phyloP scores from a whole-genome alignment of 1,140 invertebrate species.

The Heliconius hermathena region DNA sequence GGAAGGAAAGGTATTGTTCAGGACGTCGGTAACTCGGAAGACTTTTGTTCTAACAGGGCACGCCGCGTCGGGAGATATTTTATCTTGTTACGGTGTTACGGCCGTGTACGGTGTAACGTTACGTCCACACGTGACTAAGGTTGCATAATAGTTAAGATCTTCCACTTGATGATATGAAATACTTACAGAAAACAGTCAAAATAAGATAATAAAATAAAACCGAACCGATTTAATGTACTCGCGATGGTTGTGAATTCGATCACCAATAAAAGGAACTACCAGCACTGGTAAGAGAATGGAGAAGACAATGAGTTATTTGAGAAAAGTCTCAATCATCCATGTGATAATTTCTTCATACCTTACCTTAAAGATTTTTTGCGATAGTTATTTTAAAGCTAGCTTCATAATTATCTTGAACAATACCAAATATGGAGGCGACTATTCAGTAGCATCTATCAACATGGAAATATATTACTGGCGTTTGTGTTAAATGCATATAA shows the following conservation, averaged over 20 bases:
- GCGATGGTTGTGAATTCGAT: not conserved
- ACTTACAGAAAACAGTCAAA: not conserved
- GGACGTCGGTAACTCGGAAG: slow-evolving; percentile 52
- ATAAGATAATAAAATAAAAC: not conserved
- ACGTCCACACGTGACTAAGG: slow-evolving; percentile 20
- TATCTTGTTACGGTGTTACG: slow-evolving; percentile 74
- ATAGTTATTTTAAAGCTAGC: not conserved
- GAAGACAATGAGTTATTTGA: not conserved
- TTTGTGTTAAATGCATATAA: slow-evolving; percentile 6
- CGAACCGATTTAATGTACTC: not conserved
- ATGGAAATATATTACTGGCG: not conserved
- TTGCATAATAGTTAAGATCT: slow-evolving; percentile 16
- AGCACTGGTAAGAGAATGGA: not conserved
- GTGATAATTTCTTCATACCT: not conserved
- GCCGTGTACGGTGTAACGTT: slow-evolving; percentile 48
- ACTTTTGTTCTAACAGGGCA: slow-evolving; percentile 58
- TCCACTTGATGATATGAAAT: not conserved
- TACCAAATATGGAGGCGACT: not conserved
- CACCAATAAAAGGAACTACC: not conserved
- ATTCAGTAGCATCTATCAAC: not conserved
- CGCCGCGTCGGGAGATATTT: slow-evolving; percentile 49
- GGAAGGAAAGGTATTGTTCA: slow-evolving; percentile 50
- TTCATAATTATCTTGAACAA: not conserved
- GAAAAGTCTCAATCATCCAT: not conserved
- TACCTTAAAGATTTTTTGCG: not conserved